Base-by-base conservation (phyloP, 2,797 vertebrate species). In the Protosalanx chinensis region DNA sequence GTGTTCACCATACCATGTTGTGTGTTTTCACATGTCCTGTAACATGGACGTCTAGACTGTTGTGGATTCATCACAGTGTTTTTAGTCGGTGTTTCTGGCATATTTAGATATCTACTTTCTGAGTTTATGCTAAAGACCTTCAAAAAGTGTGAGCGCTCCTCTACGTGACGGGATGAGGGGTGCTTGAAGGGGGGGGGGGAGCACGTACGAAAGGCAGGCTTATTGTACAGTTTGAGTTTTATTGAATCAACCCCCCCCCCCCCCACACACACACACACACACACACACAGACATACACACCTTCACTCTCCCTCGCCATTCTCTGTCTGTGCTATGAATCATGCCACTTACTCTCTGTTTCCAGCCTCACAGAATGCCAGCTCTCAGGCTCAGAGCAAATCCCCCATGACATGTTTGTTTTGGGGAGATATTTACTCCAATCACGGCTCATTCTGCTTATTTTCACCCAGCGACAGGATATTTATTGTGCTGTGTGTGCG, bases 401-500 rank as follows among this genome's bases (percentile, higher is more conserved):
- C 77, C 81, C 74, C 77, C 73, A 64, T 84, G 85, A 86, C 79
- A 82, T 90, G 84, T 89, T 90, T 89, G 81, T 88, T 88, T 87
- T 84, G 71, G 64, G 72, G 73, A 78, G 71, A 85, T 85, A 67
- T 79, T 79, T 82, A 76, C 68, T 8, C 74, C 70, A 86, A 82
- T 91, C 83, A 79, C 78, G 68, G 76, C 76, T 87, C 81, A 87
- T 80, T 88, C 78, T 72, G 74, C 78, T 61, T 77, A 79, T 80
- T 78, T 78, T 83, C 77, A 76, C 72, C 33, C 64, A 61, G 81
- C 70, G 77, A 86, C 75, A 75, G 79, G 83, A 86, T 86, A 82
- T 82, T 79, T 70, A 76, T 73, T 75, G 82, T 79, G 75, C 83
- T 84, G 57, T n/a, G 72, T 83, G 79, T 77, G 81, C 74, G 66